Conservation (phyloP, 2,113 vertebrate species). For the Pseudorectes ferrugineus region DNA sequence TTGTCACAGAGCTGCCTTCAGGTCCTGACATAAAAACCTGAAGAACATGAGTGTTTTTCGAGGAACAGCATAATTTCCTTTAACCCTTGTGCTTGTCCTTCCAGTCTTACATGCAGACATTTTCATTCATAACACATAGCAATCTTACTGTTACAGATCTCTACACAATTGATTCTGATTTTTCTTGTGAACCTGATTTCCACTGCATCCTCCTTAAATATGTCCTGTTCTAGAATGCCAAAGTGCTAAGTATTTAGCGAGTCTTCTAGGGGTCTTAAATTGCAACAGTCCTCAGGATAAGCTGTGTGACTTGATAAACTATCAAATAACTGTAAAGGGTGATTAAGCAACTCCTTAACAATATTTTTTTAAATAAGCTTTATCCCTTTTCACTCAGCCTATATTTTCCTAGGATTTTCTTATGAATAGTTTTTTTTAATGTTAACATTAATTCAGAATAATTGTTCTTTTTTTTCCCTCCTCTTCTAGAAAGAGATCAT, state of each 20-base stretch:
- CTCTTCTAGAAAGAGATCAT: slow-evolving; percentile 16
- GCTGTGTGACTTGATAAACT: neutral
- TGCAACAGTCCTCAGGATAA: neutral
- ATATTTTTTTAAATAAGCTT: neutral
- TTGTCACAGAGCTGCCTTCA: neutral
- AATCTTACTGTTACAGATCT: neutral
- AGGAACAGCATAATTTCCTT: neutral
- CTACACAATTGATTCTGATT: neutral
- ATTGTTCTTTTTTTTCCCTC: neutral
- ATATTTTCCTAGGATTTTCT: neutral
- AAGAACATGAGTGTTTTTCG: neutral
- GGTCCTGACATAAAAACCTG: neutral
- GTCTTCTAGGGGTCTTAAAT: neutral
- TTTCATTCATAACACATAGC: neutral
- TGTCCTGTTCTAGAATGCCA: neutral
- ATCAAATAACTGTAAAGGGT: neutral
- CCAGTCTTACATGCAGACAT: neutral
- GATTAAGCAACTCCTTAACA: neutral
- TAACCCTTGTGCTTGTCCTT: neutral
- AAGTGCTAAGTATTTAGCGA: neutral
- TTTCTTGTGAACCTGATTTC: neutral
- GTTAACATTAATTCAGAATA: neutral
- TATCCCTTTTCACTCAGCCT: neutral
- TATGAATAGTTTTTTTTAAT: neutral
- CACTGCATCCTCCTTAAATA: neutral